Conservation (phyloP, 2,888 invertebrate genomes). For the Agrotis clavis region DNA sequence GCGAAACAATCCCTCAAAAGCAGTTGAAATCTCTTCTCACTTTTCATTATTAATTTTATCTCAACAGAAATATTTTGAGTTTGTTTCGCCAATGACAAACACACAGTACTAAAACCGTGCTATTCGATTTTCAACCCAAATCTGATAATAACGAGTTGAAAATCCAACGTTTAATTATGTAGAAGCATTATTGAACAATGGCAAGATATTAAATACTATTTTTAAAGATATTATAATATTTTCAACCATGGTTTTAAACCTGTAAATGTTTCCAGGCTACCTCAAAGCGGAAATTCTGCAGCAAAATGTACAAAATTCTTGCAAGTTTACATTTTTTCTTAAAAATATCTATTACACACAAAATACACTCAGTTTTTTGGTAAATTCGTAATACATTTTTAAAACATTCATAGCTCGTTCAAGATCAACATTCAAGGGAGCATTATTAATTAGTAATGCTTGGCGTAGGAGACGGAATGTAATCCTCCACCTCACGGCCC, state of each 20-base stretch:
- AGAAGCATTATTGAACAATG: not conserved
- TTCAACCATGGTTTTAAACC: conserved; percentile 3
- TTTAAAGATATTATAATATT: not conserved
- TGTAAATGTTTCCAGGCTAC: not conserved
- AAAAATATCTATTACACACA: not conserved
- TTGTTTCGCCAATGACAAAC: not conserved
- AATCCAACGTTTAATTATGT: not conserved
- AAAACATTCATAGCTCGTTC: too few relatives aligned
- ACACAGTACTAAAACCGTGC: not conserved
- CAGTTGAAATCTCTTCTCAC: not conserved
- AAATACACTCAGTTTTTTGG: conserved; percentile 8
- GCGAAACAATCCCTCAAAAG: too few relatives aligned
- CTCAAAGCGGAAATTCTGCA: not conserved
- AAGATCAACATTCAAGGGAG: too few relatives aligned
- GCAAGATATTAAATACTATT: not conserved
- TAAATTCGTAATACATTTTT: not conserved
- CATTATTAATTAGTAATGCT: too few relatives aligned
- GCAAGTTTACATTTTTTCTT: not conserved
- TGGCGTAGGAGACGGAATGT: too few relatives aligned
- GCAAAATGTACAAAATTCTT: not conserved
- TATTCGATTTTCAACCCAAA: not conserved
- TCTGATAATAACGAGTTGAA: not conserved
- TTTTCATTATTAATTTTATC: not conserved
- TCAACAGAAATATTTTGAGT: not conserved
- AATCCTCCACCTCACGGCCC: too few relatives aligned